These are phyloP conservation scores for Pseudopodoces humilis DNA, from an alignment of 2,113 vertebrate species.

Conservation along the genomic window DNA sequence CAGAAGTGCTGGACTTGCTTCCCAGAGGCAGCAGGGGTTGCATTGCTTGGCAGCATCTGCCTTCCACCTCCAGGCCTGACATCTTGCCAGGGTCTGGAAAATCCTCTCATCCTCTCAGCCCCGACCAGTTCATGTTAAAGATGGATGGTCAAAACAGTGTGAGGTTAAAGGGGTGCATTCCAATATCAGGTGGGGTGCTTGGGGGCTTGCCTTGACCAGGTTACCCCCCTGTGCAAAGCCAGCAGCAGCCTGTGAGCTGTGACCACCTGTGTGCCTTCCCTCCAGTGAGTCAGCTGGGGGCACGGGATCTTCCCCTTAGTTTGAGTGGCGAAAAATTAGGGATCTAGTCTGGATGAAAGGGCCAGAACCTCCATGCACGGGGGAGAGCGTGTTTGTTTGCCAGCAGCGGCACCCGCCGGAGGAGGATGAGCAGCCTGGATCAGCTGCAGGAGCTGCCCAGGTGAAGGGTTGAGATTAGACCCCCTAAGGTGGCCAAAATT, in stretches of 20 bases:
- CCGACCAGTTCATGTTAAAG: background rate
- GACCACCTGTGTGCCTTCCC: background rate
- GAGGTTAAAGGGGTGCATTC: background rate
- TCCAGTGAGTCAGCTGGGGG: accelerated
- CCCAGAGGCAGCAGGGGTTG: background rate
- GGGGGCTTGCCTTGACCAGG: background rate
- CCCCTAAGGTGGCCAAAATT: background rate
- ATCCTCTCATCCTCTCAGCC: background rate
- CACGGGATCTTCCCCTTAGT: accelerated
- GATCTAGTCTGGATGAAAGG: background rate
- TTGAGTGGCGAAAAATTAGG: background rate
- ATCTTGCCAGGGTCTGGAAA: background rate
- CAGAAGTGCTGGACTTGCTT: accelerated
- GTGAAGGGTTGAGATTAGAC: background rate
- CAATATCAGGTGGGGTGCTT: background rate
- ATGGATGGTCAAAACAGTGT: background rate
- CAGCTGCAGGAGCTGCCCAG: background rate
- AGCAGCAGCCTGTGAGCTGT: background rate
- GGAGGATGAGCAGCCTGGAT: background rate
- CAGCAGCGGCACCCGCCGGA: background rate
- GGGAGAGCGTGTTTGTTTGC: background rate
- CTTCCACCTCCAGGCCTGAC: background rate
- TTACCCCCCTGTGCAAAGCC: background rate
- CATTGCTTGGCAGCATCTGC: background rate
- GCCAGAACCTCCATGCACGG: accelerated